Conservation (phyloP, 1,140 invertebrate species). For the Bactericera cockerelli region DNA sequence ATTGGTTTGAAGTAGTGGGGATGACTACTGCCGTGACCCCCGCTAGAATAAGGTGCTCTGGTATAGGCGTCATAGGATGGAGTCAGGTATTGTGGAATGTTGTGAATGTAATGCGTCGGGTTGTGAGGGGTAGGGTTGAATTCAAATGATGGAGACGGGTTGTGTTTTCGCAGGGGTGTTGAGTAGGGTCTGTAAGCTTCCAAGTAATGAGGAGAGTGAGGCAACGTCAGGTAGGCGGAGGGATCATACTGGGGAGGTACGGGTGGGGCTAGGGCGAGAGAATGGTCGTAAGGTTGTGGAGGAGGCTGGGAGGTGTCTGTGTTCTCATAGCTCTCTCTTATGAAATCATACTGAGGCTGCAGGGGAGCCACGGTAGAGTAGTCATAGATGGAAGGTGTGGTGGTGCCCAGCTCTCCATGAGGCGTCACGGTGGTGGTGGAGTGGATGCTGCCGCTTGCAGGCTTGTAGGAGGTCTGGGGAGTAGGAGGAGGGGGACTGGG, state of each 20-base stretch:
- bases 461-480: not conserved
- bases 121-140: conserved; percentile 1
- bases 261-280: not conserved
- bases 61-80: conserved; percentile 7
- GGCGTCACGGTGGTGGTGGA: not conserved
- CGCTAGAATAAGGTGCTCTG: not conserved
- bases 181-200: not conserved
- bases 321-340: not conserved
- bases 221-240: not conserved
- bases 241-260: not conserved
- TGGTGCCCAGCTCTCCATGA: not conserved
- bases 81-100: not conserved
- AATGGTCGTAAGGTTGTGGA: conserved; percentile 1
- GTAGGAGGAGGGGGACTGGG: not conserved
- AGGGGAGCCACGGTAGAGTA: not conserved
- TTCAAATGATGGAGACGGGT: not conserved
- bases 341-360: conserved; percentile 5
- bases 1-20: not conserved
- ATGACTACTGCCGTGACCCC: not conserved
- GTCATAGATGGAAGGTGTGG: conserved; percentile 2
- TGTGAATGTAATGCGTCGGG: not conserved
- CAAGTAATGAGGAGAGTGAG: not conserved
- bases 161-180: not conserved
- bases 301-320: not conserved
- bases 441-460: not conserved